Base-by-base conservation (phyloP, 2,797 vertebrate genomes). In the Esox masquinongy region DNA sequence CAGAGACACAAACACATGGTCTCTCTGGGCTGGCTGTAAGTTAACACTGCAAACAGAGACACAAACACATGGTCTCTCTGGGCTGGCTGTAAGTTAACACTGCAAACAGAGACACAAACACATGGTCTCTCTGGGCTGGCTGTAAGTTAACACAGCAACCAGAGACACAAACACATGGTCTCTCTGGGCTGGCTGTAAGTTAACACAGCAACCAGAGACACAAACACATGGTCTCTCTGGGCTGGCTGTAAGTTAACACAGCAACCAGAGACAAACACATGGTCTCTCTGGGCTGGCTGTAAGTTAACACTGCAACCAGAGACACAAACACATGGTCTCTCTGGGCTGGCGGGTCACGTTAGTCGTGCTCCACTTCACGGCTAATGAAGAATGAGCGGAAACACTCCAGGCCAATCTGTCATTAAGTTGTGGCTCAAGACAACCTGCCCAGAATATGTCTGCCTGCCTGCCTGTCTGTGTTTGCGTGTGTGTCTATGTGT, bases 391-490 rank as follows among this genome's bases (percentile, higher is more conserved):
- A 19, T 36, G 70, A 72, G 39, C 24, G 24, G 7, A 6, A n/a
- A 17, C n/a, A 24, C 47, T 39, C 67, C 53, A 43, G 26, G 1
- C 24, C 49, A 68, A 73, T 75, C 73, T 75, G 59, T 74, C 39
- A 14, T 7, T 43, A 43, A 43, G 39, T 7, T 11, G 47, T 68
- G 61, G 43, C 56, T 69, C 29, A 36, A 49, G 24, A 22, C 68
- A 49, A 43, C 43, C 47, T 43, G 15, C 9, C 66, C 24, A 47
- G 14, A 49, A 4, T 70, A n/a, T 15, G 68, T 43, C 17, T 43
- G 17, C 12, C 17, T 74, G 17, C 59, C 64, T 53, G 63, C 56
- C 49, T 22, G 63, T 75, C 64, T 77, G 74, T 79, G 79, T 80
- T 73, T 68, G 80, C 73, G 31, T 26, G 51, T 61, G 51, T 63